Conservation (phyloP, 2,888 invertebrate genomes). For the Cylloceria caligata region DNA sequence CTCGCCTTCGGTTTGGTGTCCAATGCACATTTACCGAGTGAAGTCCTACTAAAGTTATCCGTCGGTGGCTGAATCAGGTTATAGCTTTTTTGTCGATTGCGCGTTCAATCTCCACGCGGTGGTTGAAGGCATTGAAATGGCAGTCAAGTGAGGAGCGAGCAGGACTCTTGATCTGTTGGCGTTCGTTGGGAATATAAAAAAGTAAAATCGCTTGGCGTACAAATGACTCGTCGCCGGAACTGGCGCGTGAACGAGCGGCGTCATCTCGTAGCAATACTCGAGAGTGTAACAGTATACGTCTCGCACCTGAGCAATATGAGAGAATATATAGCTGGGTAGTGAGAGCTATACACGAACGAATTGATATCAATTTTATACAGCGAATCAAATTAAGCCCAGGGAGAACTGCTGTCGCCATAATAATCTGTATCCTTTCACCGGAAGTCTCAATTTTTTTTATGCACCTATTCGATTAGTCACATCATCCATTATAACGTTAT, state of each 20-base stretch:
- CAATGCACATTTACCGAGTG: conserved; percentile 46
- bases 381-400: conserved; percentile 39
- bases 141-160: conserved; percentile 42
- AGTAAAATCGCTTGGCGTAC: conserved; percentile 60
- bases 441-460: conserved; percentile 26
- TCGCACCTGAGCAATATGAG: neutral
- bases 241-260: conserved; percentile 56
- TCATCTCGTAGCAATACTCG: conserved; percentile 21
- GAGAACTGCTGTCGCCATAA: conserved; percentile 7
- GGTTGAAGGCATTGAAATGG: conserved; percentile 50
- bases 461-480: conserved; percentile 39
- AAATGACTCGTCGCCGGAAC: conserved; percentile 65
- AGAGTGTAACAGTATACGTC: conserved; percentile 14
- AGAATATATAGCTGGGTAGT: neutral
- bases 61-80: conserved; percentile 63
- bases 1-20: neutral
- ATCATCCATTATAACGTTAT: conserved; percentile 6
- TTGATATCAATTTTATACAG: conserved; percentile 49
- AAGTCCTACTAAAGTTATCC: conserved; percentile 55
- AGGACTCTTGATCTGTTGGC: conserved; percentile 31
- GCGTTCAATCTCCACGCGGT: conserved; percentile 38
- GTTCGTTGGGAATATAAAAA: conserved; percentile 34
- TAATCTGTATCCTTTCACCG: conserved; percentile 53
- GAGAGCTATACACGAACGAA: conserved; percentile 5
- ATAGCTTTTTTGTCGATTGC: conserved; percentile 53